Conservation (phyloP, 1,140 invertebrate species). For the Bombus affinis region DNA sequence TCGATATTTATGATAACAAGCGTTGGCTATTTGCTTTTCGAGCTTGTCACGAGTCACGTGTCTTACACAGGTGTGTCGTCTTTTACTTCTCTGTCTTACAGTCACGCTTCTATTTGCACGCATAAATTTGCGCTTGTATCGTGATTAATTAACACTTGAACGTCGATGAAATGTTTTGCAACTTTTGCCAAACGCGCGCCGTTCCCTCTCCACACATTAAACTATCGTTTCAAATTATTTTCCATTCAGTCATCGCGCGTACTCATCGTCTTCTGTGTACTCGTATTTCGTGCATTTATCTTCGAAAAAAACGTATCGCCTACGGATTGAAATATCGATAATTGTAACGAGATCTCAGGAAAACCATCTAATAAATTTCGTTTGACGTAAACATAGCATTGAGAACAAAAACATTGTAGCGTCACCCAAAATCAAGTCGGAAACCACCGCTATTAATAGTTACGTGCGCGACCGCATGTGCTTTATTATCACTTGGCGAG, state of each 20-base stretch:
- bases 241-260: background rate
- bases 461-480: slow-evolving; percentile 47
- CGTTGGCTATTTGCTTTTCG: slow-evolving; percentile 7
- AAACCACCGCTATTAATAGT: slow-evolving; percentile 64
- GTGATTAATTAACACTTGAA: slow-evolving; percentile 11
- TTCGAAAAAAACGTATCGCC: background rate
- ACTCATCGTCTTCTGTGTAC: no score
- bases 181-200: background rate
- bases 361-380: background rate
- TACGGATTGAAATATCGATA: background rate
- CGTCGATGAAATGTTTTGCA: background rate
- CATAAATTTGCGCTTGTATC: background rate
- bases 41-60: slow-evolving; percentile 16
- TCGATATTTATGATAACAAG: slow-evolving; percentile 43
- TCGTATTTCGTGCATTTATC: background rate
- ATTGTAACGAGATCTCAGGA: background rate
- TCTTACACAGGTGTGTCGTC: slow-evolving; percentile 49
- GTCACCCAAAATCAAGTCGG: slow-evolving; percentile 41
- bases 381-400: background rate
- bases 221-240: background rate
- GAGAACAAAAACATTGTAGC: slow-evolving; percentile 44
- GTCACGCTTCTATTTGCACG: background rate
- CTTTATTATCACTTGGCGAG: slow-evolving; percentile 64
- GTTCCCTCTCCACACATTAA: background rate
- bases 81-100: background rate